Base-by-base conservation (phyloP, 1,140 invertebrate species). In the Bombus confusus region DNA sequence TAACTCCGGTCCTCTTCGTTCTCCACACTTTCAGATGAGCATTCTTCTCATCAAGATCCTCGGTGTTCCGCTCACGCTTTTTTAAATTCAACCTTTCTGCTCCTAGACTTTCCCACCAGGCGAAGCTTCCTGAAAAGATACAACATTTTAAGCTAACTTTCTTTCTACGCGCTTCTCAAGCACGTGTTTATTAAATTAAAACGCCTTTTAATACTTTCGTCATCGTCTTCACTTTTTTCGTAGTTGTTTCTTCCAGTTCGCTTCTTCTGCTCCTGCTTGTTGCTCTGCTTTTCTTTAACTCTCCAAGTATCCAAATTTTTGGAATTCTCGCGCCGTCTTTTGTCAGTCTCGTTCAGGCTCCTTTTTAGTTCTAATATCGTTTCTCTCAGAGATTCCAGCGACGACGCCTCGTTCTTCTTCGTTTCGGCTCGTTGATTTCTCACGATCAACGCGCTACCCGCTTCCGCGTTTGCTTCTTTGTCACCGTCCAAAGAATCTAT, bases 311-410 rank as follows among this genome's bases (percentile, higher is more conserved):
- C 77, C 39, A 15, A 68, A 10, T 64, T 69, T 71, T 28, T 88
- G 1, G 41, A 62, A 25, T 69, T 43, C 25, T 41, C 47, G 22
- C 47, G 59, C 10, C 1, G 34, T 22, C 41, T 77, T 15, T 80
- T 83, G 9, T 69, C 57, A 4, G 5, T 15, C 28, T 66, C 37
- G 9, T 62, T 86, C 2, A 93, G 57, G 59, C 68, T 93, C 31
- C 87, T 78, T 28, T 66, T 90, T 66, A 90, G 69, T 78, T 90
- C 80, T 28, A 91, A 39, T 25, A 92, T 69, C 15, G 82, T 90
- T 37, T 87, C 86, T 34, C 88, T 92, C 22, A 92, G 78, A 41
- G 91, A 87, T 13, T 90, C 90, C 31, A 93, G 43, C 18, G 90
- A 83, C 25, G 34, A 22, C 18, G 83, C 3, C 28, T 68, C 43